Conservation (phyloP, 1,140 invertebrate species). For the Lepidostoma basale region DNA sequence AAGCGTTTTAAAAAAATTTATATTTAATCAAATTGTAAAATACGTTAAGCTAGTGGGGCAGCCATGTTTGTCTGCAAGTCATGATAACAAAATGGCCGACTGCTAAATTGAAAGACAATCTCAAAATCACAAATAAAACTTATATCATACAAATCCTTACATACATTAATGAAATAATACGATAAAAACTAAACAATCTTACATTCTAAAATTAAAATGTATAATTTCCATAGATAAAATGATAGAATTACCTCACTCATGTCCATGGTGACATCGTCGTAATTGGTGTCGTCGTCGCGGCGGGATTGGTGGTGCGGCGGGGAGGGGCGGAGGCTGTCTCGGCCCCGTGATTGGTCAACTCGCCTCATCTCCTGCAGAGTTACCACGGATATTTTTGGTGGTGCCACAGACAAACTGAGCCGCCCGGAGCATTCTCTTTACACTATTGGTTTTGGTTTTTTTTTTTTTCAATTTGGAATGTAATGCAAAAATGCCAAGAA, state of each 20-base stretch:
- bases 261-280: constrained; percentile 61
- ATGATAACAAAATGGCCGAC: no score
- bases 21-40: no score
- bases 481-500: constrained; percentile 29
- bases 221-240: no score
- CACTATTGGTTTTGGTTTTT: constrained; percentile 17
- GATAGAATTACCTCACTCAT: constrained; percentile 57
- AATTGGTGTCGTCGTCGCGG: constrained; percentile 59
- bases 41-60: no score
- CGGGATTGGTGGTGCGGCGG: constrained; percentile 43
- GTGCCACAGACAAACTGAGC: constrained; percentile 2
- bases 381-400: constrained; percentile 28
- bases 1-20: no score
- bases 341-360: neutral
- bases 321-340: neutral
- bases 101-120: no score
- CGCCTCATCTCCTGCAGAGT: constrained; percentile 22
- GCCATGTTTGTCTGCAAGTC: no score
- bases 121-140: no score
- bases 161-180: no score
- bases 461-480: constrained; percentile 27
- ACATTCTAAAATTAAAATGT: no score
- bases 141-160: no score
- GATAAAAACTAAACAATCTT: no score
- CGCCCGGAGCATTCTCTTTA: constrained; percentile 18